Base-by-base conservation (phyloP, 2,888 invertebrate species). In the Sepioteuthis lessoniana region DNA sequence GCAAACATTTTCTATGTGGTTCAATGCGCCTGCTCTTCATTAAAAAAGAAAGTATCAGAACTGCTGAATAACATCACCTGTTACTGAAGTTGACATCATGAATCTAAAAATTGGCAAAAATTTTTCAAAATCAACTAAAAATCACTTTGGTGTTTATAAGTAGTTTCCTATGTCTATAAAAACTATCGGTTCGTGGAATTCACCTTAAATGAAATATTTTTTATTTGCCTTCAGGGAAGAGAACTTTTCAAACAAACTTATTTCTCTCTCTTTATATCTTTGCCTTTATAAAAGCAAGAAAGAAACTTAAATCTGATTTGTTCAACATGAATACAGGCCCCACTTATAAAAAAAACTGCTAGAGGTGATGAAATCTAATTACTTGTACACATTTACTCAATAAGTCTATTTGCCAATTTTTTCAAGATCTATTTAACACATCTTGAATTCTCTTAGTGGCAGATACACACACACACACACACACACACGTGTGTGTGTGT, bases 221-320 rank as follows among this genome's bases (percentile, higher is more conserved):
- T 28, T 25, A 10, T 60, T 60, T 76, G n/a, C 76, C 76, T n/a
- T 76, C 76, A 35, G 76, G n/a, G 31, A 76, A n/a, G n/a, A 76
- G 76, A 76, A 76, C 76, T 76, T 76, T 76, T 76, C 76, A 76
- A 76, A 76, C 76, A 60, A 60, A 60, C 60, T 60, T 76, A n/a
- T 76, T 76, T 76, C 35, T 76, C 19, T 76, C 4, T 76, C 76
- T 55, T 55, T 25, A 55, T 25, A 19, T 76, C 8, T 76, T 76
- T 35, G 76, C 35, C 76, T 55, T 55, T 55, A 55, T 25, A 55
- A 25, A 55, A 55, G 13, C n/a, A 76, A 76, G 76, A n/a, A 76
- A 76, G 76, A 35, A 76, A 76, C 76, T 76, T 35, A 76, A 76
- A 76, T 76, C 76, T 76, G 76, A 76, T 76, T 76, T 76, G n/a